These are phyloP conservation scores for Cinclus cinclus DNA, from an alignment of 2,113 vertebrate species.

Conservation along the genomic window DNA sequence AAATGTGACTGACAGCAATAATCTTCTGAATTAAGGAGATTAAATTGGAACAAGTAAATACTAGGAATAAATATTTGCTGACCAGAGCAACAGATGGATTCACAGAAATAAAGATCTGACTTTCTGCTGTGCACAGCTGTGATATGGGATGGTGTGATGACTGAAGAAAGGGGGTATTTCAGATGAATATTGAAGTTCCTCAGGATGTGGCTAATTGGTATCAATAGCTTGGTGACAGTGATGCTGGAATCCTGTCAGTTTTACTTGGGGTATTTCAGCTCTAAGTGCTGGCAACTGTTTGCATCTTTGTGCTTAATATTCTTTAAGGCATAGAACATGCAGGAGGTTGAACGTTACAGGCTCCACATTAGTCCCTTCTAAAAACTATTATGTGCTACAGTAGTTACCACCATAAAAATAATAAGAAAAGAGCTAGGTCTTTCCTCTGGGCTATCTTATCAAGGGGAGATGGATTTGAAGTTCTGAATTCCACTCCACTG, in stretches of 20 bases:
- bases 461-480: neutral
- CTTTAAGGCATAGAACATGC: neutral
- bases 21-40: neutral
- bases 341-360: neutral
- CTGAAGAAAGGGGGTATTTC: neutral
- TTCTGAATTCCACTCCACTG: neutral
- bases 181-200: neutral
- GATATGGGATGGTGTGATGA: neutral
- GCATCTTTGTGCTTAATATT: neutral
- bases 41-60: neutral
- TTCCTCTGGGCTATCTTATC: neutral
- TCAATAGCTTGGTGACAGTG: neutral
- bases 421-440: neutral
- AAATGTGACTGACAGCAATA: neutral
- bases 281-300: neutral
- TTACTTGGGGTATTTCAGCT: neutral
- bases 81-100: neutral
- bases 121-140: neutral
- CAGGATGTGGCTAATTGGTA: neutral
- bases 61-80: neutral
- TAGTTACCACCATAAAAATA: neutral
- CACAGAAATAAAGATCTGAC: neutral
- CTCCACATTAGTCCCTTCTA: neutral
- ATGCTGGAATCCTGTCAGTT: neutral
- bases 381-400: neutral